Percentiles rank a stretch among this genome's conserved stretches.
Conservation (phyloP, 2,797 vertebrate species). For the Semaprochilodus insignis region DNA sequence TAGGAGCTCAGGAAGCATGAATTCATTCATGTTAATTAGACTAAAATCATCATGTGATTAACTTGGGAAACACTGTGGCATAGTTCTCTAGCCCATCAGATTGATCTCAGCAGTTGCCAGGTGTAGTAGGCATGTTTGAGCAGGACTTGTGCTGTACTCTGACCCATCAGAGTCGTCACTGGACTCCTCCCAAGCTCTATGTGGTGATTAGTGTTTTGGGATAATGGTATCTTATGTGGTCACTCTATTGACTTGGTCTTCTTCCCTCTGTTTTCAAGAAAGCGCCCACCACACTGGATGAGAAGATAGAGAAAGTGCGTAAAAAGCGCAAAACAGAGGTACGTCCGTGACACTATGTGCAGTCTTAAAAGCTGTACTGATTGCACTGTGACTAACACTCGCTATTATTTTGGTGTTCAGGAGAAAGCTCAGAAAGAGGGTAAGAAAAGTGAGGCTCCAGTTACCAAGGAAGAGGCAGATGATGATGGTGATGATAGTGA, state of each 20-base stretch:
- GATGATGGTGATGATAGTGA: neutral
- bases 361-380: neutral
- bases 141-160: no score
- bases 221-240: neutral
- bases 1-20: no score
- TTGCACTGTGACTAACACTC: neutral
- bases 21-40: no score
- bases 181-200: neutral
- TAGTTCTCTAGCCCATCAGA: no score
- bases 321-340: conserved; percentile 91
- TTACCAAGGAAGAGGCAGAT: conserved; percentile 55
- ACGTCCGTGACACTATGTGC: conserved; percentile 37
- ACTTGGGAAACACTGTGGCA: no score
- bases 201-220: neutral
- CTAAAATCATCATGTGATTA: no score
- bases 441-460: conserved; percentile 55
- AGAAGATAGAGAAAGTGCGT: conserved; percentile 94
- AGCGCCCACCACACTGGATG: conserved; percentile 88
- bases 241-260: neutral
- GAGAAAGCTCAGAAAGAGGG: conserved; percentile 76
- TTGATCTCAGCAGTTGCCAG: no score
- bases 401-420: conserved; percentile 66
- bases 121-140: no score
- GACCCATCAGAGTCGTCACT: neutral
- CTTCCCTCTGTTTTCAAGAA: conserved; percentile 72